Conservation (phyloP, 2,888 invertebrate genomes). For the Horisme vitalbata region DNA sequence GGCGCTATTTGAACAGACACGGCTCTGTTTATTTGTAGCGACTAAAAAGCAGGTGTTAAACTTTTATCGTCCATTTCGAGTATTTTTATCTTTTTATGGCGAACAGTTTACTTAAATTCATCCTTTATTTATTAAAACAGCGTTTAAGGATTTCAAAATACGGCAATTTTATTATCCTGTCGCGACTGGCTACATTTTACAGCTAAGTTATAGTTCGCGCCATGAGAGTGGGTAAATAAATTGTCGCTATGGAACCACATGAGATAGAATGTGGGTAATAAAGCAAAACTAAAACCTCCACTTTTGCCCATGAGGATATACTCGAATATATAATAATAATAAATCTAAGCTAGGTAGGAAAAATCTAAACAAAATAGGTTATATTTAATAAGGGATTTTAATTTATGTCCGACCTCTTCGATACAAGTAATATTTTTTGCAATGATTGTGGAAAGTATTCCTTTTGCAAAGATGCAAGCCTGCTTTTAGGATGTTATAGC, state of each 20-base stretch:
- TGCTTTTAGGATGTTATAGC: no score
- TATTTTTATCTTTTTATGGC: conserved; percentile 40
- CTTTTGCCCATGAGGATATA: no score
- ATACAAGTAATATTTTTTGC: no score
- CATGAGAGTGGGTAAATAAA: conserved; percentile 17
- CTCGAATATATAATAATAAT: no score
- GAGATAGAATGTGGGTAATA: conserved; percentile 12
- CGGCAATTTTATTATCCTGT: conserved; percentile 29
- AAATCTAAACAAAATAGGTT: no score
- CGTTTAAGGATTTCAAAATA: conserved; percentile 23
- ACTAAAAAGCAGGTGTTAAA: conserved; percentile 45
- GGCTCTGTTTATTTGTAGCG: conserved; percentile 29
- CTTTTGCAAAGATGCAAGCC: no score
- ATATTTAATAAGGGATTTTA: no score
- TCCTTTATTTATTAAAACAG: conserved; percentile 35
- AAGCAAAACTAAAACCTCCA: not conserved
- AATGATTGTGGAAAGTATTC: no score
- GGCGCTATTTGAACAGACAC: conserved; percentile 25
- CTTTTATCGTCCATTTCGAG: conserved; percentile 41
- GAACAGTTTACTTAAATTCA: conserved; percentile 34
- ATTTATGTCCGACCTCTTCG: no score
- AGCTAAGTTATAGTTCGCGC: conserved; percentile 27
- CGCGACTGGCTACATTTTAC: conserved; percentile 28
- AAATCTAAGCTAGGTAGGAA: no score
- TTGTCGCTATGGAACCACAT: conserved; percentile 19